A percentile compares a stretch with the other conserved stretches of the same genome.
Evolutionary conservation across 1,140 invertebrate genomes (phyloP).

Genomic region (Platorchestia sp.): DNA sequence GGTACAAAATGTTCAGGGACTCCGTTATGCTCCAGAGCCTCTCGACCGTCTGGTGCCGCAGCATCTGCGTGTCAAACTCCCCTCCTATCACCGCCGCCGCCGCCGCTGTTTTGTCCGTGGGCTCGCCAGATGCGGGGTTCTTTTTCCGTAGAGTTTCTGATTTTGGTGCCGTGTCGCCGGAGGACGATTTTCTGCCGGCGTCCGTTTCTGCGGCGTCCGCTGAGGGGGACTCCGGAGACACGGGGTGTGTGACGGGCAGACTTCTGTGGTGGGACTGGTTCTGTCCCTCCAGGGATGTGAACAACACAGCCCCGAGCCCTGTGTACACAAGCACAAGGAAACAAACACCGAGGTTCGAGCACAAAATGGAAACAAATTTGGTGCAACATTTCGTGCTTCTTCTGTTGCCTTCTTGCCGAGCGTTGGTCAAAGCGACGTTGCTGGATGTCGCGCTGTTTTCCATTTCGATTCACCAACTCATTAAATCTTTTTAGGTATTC

Average conservation of each 20-base stretch:
- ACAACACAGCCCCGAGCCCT: slow-evolving; percentile 77
- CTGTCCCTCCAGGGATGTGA: slow-evolving; percentile 74
- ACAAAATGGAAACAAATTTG: slow-evolving; percentile 73
- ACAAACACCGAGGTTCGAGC: slow-evolving; percentile 75
- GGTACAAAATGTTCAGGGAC: slow-evolving; percentile 92
- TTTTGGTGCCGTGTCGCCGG: not conserved
- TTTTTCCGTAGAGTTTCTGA: slow-evolving; percentile 8
- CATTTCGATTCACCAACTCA: not conserved
- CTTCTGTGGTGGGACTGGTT: not conserved
- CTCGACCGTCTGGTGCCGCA: slow-evolving; percentile 70
- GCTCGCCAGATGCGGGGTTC: not conserved
- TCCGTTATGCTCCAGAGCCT: slow-evolving; percentile 93
- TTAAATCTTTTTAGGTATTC: not conserved
- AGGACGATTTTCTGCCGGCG: not conserved
- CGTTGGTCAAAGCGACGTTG: not conserved
- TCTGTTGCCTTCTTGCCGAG: slow-evolving; percentile 18
- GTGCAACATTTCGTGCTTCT: slow-evolving; percentile 70
- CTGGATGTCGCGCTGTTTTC: not conserved
- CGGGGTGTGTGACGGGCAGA: not conserved
- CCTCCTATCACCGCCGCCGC: not conserved
- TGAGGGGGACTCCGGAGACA: not conserved
- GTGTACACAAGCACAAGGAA: slow-evolving; percentile 76
- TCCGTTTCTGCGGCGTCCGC: not conserved
- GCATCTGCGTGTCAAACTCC: slow-evolving; percentile 68
- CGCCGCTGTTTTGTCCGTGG: not conserved